Base-by-base conservation (phyloP, 2,797 vertebrate species). In the Stomatorhinus walkeri region DNA sequence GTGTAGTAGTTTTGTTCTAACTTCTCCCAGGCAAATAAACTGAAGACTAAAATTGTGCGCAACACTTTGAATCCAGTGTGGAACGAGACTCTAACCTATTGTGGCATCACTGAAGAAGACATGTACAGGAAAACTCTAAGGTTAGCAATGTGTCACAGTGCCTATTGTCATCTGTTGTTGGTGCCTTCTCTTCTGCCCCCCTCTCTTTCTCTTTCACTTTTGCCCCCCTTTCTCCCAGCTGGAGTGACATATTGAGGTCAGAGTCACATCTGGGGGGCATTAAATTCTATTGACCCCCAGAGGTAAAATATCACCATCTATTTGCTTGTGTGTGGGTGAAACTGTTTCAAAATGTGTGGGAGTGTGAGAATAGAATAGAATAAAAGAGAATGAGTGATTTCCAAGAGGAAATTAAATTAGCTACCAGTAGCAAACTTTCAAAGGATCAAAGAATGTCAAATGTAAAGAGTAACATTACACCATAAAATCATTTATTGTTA, bases 31-130 rank as follows among this genome's bases (percentile, higher is more conserved):
- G 97, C 97, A 87, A 98, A 98, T 92, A 98, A 98, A 92, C 93
- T 98, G 93, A 98, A 98, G 94, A 98, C 97, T 1, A 97, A 96
- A 94, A 97, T 95, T 0, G 97, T 97, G 87, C 95, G 96, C 88
- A 98, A 98, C 94, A 97, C 96, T 0, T 93, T 98, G 93, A 97
- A 98, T 91, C 97, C 97, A 0, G 95, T 96, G 85, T 98, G 97
- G 97, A 97, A 98, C 0, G 97, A 98, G 94, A 96, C 95, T 0
- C 95, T 98, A 89, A 97, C 95, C 0, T 98, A 98, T 91, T 95
- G 95, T 1, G 97, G 97, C 0, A 97, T 98, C 93, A 98, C 97
- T 0, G 95, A 96, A 51, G 97, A 98, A 12, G 97, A 98, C 92
- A 97, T 98, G 95, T 96, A 95, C 90, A 96, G 97, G 90, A 98